Evolutionary conservation across 2,797 vertebrate genomes (phyloP).

Genomic region (Enteromius afrohamiltoni): DNA sequence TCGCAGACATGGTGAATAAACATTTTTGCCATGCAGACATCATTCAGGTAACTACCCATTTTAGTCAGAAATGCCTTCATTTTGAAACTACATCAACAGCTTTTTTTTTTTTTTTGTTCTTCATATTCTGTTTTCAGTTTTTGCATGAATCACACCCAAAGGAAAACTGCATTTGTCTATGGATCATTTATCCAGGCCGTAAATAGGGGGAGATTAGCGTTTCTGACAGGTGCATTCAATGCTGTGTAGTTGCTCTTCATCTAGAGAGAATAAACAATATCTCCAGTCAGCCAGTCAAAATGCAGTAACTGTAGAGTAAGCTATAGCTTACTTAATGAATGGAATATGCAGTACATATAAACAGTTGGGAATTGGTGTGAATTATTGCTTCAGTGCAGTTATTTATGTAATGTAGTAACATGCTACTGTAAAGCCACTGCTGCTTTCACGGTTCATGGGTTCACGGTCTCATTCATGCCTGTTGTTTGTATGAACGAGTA

Average conservation of each 20-base stretch:
- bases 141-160: neutral
- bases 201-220: neutral
- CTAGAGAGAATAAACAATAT: neutral
- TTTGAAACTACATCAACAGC: neutral
- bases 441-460: no score
- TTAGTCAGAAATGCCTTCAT: neutral
- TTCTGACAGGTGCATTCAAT: neutral
- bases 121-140: neutral
- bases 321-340: conserved; percentile 8
- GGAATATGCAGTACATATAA: conserved; percentile 20
- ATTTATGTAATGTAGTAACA: neutral
- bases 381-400: neutral
- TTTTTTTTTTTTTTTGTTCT: neutral
- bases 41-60: neutral
- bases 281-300: conserved; percentile 1
- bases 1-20: neutral
- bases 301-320: neutral
- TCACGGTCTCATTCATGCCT: no score
- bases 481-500: no score
- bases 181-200: conserved; percentile 9
- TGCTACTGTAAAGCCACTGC: neutral
- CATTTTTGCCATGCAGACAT: neutral
- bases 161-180: neutral
- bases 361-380: neutral
- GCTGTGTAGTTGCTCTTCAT: neutral